Base-by-base conservation (phyloP, 2,797 vertebrate genomes). In the Pseudopleuronectes americanus region DNA sequence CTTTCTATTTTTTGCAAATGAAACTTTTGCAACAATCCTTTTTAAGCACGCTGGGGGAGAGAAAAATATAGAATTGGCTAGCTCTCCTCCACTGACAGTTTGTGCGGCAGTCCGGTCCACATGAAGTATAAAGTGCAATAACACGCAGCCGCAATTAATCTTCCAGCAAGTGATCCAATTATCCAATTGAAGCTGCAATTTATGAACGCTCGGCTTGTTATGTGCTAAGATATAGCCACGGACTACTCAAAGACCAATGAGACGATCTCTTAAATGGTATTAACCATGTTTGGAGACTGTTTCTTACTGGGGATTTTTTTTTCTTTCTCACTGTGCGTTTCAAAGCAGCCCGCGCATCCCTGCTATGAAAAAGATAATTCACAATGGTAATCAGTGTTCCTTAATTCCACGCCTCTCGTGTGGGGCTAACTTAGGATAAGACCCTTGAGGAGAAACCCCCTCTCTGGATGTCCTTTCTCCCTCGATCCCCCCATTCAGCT, bases 101-200 rank as follows among this genome's bases (percentile, higher is more conserved):
- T 63, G 65, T 55, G 54, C 47, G 5, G 64, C 71, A 47, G 76
- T 72, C 43, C 38, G 12, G 72, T 77, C 72, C 77, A 68, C 66
- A 60, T 53, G 22, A 80, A 84, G 64, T 76, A 64, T 75, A 81
- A 85, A 83, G 74, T 71, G 57, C 63, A 84, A 80, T 75, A 84
- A 89, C 71, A 77, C 60, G 60, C 67, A 54, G 73, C 70, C 13
- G 21, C 76, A 86, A 90, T 90, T 91, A 88, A 92, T 92, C 89
- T 85, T 79, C 64, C 57, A 49, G 80, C 68, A 60, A 87, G 68
- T 88, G 87, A 93, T 92, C 89, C 87, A 91, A 89, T 92, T 89
- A 89, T 87, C 89, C 84, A 81, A 83, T 62, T 89, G 79, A 87
- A 91, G 87, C 84, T 9, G 54, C 74, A 78, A 56, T 90, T 89